Evolutionary conservation across 35 echinoderm and acorn worm species (phyloP), one percentile per base, ranked within the genome.

Genomic region (Heliocidaris erythrogramma): DNA sequence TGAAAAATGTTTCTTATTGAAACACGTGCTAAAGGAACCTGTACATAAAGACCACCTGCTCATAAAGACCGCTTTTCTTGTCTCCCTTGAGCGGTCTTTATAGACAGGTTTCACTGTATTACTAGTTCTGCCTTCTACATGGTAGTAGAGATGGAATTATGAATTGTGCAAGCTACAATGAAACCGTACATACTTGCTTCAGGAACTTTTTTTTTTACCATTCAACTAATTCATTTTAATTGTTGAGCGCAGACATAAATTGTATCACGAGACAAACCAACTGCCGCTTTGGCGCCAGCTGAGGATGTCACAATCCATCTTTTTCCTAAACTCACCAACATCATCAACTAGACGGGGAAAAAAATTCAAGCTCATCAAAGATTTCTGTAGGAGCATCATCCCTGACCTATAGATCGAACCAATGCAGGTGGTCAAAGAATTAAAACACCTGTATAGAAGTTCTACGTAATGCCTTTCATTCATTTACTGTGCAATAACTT

Each of bases 191-290:
- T 11, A 56, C 52, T 56, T 56, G 14, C 10, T 56, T 56, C 14
- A 56, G 52, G 52, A 56, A 27, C 11, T 32, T 48, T 92, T 49
- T 18, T 86, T 84, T 86, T 86, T 24, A 30, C 21, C 85, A 6
- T 17, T 48, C 11, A 5, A 32, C 32, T 93, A 29, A 60, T 12
- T 93, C 24, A 60, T 78, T 78, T 78, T 78, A 78, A 78, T 78
- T 78, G 65, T n/a, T 7, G 27, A 78, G 65, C 65, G 8, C 65
- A 4, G 27, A 78, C 21, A 78, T 18, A n/a, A 78, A 78, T 78
- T 78, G 65, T 48, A 65, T 50, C 14, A 21, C 59, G 30, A 93
- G 92, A 89, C 87, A 47, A 7, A 48, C 87, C 87, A 89, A 89
- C 87, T 89, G 87, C 30, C 87, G 0, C 32, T 21, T 17, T 47